Conservation (phyloP, 2,888 invertebrate species). For the Steromphala cineraria region DNA sequence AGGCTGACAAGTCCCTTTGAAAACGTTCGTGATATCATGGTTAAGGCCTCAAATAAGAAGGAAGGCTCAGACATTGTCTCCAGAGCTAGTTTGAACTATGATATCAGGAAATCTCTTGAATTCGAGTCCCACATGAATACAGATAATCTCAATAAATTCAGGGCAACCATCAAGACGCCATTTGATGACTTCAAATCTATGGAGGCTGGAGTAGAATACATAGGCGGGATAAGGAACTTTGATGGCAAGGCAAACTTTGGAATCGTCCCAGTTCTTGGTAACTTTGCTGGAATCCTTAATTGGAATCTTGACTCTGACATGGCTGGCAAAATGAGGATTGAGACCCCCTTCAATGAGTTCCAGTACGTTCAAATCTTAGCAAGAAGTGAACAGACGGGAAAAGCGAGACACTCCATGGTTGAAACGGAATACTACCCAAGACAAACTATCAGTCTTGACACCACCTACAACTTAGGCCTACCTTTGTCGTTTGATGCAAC, state of each 20-base stretch:
- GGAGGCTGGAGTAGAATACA: slow-evolving; percentile 29
- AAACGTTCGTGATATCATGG: slow-evolving; percentile 23
- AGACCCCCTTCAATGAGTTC: slow-evolving; percentile 44
- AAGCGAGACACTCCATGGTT: slow-evolving; percentile 26
- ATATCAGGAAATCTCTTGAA: slow-evolving; percentile 23
- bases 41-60: slow-evolving; percentile 32
- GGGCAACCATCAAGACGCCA: slow-evolving; percentile 32
- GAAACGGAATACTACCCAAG: slow-evolving; percentile 36
- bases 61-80: slow-evolving; percentile 29
- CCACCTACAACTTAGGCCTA: slow-evolving; percentile 29
- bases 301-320: slow-evolving; percentile 32
- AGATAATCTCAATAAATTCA: slow-evolving; percentile 8
- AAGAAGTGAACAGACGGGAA: slow-evolving; percentile 27
- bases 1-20: slow-evolving; percentile 38
- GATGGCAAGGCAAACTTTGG: slow-evolving; percentile 41
- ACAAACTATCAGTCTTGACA: slow-evolving; percentile 28
- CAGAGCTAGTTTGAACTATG: slow-evolving; percentile 30
- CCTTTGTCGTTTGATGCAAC: slow-evolving; percentile 38
- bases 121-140: not conserved
- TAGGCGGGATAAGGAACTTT: slow-evolving; percentile 18
- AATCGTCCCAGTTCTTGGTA: slow-evolving; percentile 39
- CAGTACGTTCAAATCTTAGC: slow-evolving; percentile 40
- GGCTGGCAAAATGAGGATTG: slow-evolving; percentile 39
- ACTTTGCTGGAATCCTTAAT: slow-evolving; percentile 31
- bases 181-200: slow-evolving; percentile 21